Percentiles rank a stretch among this genome's conserved stretches.
These are phyloP conservation scores for Drosophila asahinai DNA, from an alignment of 1,140 invertebrate species.

Conservation along the genomic window DNA sequence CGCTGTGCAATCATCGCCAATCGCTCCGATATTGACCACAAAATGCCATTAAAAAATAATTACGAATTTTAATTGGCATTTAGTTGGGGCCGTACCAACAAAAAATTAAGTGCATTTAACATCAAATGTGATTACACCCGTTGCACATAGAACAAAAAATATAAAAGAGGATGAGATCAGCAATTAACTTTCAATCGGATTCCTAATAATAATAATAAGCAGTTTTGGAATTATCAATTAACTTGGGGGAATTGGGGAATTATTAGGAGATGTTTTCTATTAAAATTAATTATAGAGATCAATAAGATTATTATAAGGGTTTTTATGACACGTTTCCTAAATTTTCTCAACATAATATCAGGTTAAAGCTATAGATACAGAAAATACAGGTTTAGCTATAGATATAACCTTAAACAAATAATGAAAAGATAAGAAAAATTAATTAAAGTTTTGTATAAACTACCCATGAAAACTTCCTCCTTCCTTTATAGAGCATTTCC, in stretches of 20 bases:
- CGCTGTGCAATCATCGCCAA: slow-evolving; percentile 63
- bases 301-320: too few relatives aligned
- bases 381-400: background rate
- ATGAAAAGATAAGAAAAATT: background rate
- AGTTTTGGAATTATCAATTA: background rate
- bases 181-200: slow-evolving; percentile 44
- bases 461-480: too few relatives aligned
- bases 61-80: slow-evolving; percentile 82
- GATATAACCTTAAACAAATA: background rate
- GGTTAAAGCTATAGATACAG: too few relatives aligned
- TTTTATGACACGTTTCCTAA: too few relatives aligned
- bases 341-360: too few relatives aligned
- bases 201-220: slow-evolving; percentile 1
- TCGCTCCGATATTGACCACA: slow-evolving; percentile 75
- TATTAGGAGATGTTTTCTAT: background rate
- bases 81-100: slow-evolving; percentile 59
- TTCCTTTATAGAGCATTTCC: background rate
- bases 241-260: background rate
- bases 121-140: slow-evolving; percentile 56
- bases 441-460: background rate
- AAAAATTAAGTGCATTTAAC: slow-evolving; percentile 63
- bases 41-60: slow-evolving; percentile 83
- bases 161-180: slow-evolving; percentile 5
- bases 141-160: slow-evolving; percentile 12
- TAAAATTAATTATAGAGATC: background rate